Conservation (phyloP, 1,140 invertebrate genomes). For the Aphidius ervi region DNA sequence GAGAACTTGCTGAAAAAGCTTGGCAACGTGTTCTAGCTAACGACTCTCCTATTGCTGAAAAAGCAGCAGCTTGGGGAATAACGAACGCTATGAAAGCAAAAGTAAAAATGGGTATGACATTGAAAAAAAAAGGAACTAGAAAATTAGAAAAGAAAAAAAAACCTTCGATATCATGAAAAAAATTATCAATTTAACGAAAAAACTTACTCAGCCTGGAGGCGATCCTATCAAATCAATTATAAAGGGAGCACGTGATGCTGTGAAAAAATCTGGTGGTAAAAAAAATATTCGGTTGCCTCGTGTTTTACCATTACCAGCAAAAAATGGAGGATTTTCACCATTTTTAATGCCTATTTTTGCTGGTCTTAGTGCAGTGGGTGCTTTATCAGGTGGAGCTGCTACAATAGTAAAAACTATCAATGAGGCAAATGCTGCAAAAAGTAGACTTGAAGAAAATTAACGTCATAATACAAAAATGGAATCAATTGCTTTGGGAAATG, state of each 20-base stretch:
- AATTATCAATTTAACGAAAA: too few species aligned
- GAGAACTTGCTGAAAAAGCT: too few species aligned
- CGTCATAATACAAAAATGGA: not conserved
- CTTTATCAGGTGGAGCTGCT: not conserved
- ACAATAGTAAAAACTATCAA: not conserved
- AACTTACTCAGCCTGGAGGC: too few species aligned
- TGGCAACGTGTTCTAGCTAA: too few species aligned
- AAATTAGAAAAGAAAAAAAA: too few species aligned
- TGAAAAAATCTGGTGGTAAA: not conserved
- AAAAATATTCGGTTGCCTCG: not conserved
- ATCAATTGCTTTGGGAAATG: not conserved
- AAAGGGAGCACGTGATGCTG: not conserved
- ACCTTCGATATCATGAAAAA: too few species aligned
- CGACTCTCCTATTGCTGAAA: too few species aligned
- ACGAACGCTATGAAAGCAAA: too few species aligned
- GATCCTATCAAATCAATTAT: not conserved
- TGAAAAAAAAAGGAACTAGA: too few species aligned
- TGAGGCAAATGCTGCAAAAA: not conserved
- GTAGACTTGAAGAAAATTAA: not conserved
- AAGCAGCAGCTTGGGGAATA: too few species aligned
- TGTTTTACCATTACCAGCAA: not conserved
- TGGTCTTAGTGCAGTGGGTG: not conserved
- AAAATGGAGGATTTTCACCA: not conserved
- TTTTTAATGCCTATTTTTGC: not conserved
- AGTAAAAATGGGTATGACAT: too few species aligned